Evolutionary conservation across 2,797 vertebrate species (phyloP), one percentile per base, ranked within the genome.

Genomic region (Eulemur rubriventer): DNA sequence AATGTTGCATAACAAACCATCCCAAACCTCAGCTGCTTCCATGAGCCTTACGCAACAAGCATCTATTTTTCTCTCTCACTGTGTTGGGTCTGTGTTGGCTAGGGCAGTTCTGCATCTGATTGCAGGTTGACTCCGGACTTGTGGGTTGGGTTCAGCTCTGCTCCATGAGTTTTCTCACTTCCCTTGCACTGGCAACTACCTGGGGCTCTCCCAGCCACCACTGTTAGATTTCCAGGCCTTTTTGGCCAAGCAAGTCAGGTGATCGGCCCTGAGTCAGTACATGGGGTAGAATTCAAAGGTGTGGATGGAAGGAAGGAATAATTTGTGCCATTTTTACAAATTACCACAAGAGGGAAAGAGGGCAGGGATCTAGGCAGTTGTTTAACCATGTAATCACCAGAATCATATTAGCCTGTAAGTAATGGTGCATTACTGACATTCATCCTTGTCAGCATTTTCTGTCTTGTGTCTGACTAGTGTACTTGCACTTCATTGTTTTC

Each of bases 341-440:
- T 8, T 18, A n/a, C 14, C 11, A 1, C 10, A 52, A 46, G 13
- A 73, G 16, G 43, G 52, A 81, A 83, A 85, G 8, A 85, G 8
- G 41, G 6, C 16, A 26, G 26, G 1, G 35, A 50, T 30, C 16
- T 63, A 55, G 63, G 11, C 14, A 57, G 1, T 20, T 70, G 17
- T 79, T 91, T 70, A 89, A 89, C 83, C 48, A 50, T 82, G 33
- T 57, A 94, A 48, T 80, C 52, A 90, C 30, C 63, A 91, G 63
- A 91, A 33, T 91, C 55, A 18, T 76, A 14, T 41, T 52, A 70
- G n/a, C 33, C 28, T 69, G 12, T 84, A 63, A 88, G 35, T 84
- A 84, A 52, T 38, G 20, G 41, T 70, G 6, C 33, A 33, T 79
- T 75, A 18, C 43, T 35, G 28, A 52, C 28, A 17, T 87, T 86